These are phyloP conservation scores for Brachyptera putata DNA, from an alignment of 2,888 invertebrate genomes.

Conservation along the genomic window DNA sequence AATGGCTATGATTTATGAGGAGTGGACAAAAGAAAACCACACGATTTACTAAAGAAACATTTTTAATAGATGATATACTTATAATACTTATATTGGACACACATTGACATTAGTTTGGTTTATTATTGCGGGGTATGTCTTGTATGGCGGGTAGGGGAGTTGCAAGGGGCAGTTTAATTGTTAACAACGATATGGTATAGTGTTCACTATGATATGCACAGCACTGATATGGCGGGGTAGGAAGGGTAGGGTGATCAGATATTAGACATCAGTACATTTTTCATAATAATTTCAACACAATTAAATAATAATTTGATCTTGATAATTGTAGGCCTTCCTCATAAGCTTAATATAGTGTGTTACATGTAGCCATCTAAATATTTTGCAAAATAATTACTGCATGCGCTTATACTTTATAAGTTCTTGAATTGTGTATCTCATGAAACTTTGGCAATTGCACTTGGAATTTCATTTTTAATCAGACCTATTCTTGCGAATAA, in stretches of 20 bases:
- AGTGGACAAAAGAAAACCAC: neutral
- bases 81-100: constrained; percentile 52
- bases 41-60: constrained; percentile 56
- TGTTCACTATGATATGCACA: constrained; percentile 21
- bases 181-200: constrained; percentile 3
- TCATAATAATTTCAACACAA: neutral
- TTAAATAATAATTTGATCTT: no score
- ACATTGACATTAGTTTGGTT: constrained; percentile 50
- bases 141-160: neutral
- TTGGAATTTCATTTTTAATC: no score
- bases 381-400: no score
- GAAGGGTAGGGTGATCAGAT: neutral
- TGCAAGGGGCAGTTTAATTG: neutral
- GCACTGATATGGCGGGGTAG: constrained; percentile 18
- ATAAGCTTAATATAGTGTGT: no score
- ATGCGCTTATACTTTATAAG: no score
- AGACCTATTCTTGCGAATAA: no score
- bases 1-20: neutral
- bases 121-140: constrained; percentile 38
- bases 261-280: neutral
- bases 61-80: no score
- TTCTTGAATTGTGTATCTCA: no score
- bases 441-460: no score
- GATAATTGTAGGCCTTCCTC: no score
- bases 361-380: no score